These are phyloP conservation scores for Caenorhabditis macrosperma DNA, from an alignment of 2,888 invertebrate genomes.

Conservation along the genomic window DNA sequence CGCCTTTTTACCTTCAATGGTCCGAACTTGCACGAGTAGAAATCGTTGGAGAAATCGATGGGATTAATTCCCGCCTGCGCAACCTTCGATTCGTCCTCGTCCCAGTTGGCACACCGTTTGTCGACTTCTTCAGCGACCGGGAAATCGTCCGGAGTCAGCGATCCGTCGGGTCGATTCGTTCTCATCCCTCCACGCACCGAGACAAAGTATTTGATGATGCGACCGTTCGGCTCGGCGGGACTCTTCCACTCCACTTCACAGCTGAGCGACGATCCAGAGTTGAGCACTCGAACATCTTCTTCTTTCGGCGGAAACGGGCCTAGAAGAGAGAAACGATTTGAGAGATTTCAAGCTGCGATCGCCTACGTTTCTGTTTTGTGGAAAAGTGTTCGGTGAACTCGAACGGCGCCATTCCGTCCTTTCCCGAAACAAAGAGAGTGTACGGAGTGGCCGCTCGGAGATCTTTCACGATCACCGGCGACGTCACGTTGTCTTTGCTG, in stretches of 20 bases:
- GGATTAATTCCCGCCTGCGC: conserved; percentile 67
- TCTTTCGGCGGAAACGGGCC: conserved; percentile 74
- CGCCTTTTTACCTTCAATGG: conserved; percentile 78
- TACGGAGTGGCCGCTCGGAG: conserved; percentile 74
- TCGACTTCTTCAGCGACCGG: conserved; percentile 69
- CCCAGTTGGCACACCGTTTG: conserved; percentile 75
- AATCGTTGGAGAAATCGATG: conserved; percentile 68
- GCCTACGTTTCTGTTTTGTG: conserved; percentile 74
- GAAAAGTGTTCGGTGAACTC: conserved; percentile 75
- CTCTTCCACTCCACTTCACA: conserved; percentile 79
- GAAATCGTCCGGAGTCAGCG: conserved; percentile 65
- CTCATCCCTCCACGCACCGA: conserved; percentile 73
- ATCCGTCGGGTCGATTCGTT: conserved; percentile 59
- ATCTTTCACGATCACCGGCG: conserved; percentile 62
- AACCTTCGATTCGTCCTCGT: conserved; percentile 64
- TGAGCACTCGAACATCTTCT: conserved; percentile 73
- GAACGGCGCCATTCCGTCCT: conserved; percentile 75
- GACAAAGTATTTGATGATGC: conserved; percentile 75
- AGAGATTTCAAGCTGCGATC: conserved; percentile 24
- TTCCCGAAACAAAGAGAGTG: conserved; percentile 74
- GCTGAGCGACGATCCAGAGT: conserved; percentile 63
- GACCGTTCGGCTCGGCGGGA: conserved; percentile 72
- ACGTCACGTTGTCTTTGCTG: conserved; percentile 61
- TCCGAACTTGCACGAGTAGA: conserved; percentile 78
- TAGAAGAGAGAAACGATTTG: conserved; percentile 42